Conservation (phyloP, 2,113 vertebrate genomes). For the Ibidorhyncha struthersii region DNA sequence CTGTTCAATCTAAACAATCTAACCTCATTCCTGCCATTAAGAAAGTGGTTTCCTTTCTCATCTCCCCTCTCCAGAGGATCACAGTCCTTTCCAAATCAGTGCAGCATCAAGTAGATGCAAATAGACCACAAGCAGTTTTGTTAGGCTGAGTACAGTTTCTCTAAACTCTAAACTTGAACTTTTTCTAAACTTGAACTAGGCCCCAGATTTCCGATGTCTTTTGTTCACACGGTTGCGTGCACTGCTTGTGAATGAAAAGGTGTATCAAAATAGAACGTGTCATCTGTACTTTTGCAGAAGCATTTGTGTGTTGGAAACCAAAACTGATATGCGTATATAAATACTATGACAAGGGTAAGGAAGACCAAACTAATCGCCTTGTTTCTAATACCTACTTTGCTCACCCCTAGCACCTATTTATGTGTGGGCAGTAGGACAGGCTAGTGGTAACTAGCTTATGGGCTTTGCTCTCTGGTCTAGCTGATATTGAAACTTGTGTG, state of each 20-base stretch:
- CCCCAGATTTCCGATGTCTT: background rate
- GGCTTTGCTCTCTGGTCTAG: background rate
- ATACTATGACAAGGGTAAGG: fast-evolving
- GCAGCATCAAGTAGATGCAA: background rate
- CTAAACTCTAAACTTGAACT: too few species aligned
- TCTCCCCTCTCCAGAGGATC: background rate
- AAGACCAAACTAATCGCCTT: too few species aligned
- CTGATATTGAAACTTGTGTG: background rate
- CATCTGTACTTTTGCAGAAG: background rate
- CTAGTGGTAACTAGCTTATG: fast-evolving
- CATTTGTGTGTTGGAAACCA: background rate
- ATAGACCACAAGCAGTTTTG: background rate
- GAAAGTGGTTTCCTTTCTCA: background rate
- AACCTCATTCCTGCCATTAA: background rate
- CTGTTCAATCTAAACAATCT: background rate
- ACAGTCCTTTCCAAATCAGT: background rate
- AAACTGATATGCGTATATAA: fast-evolving
- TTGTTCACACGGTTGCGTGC: background rate
- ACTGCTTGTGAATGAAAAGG: background rate
- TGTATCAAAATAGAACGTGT: fast-evolving
- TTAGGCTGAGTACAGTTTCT: background rate
- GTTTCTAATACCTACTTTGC: background rate
- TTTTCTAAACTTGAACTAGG: background rate
- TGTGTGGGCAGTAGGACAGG: background rate
- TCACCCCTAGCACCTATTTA: background rate